Base-by-base conservation (phyloP, 2,888 invertebrate genomes). In the Vesta saturnalis region DNA sequence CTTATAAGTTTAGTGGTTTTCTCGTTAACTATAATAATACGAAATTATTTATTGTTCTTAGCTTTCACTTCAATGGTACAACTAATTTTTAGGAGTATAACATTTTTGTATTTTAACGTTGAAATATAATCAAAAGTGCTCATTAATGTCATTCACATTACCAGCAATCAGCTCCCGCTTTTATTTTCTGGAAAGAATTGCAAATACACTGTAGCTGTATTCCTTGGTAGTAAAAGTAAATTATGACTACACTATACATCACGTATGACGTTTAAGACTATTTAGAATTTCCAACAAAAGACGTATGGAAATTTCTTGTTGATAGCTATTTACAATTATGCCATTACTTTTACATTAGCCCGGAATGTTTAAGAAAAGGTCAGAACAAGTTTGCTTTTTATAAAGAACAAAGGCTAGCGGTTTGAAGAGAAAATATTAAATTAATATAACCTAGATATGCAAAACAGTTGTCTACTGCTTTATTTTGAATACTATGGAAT, bases 201-300 rank as follows among this genome's bases (percentile, higher is more conserved):
- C 61, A 30, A 60, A 56, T 61, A 52, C 49, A 59, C 12, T 39
- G 64, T 62, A 59, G 68, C 55, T 56, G 56, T 49, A 66, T 59
- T 67, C 35, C 61, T 71, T 67, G 67, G 72, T 69, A 70, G 71
- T 79, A 79, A 79, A 78, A 72, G 72, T 70, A 74, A 79, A 78
- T 79, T 78, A 78, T 76, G 73, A 72, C 78, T 70, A 66, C 71
- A 70, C 77, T 76, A 75, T 79, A 77, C 78, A 79, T 79, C 78
- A 79, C 75, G 66, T 61, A 60, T 74, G 79, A 78, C 78, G 74
- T 78, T 79, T 78, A 78, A 76, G 77, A 70, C 77, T 76, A 77
- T 75, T 75, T 76, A 66, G 72, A 69, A 69, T 60, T 73, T 72
- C 72, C 71, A 67, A 73, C 72, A 77, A 77, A 77, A 77, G 78